These are phyloP conservation scores for Penaeus japonicus DNA, from an alignment of 1,140 invertebrate species.

Conservation along the genomic window DNA sequence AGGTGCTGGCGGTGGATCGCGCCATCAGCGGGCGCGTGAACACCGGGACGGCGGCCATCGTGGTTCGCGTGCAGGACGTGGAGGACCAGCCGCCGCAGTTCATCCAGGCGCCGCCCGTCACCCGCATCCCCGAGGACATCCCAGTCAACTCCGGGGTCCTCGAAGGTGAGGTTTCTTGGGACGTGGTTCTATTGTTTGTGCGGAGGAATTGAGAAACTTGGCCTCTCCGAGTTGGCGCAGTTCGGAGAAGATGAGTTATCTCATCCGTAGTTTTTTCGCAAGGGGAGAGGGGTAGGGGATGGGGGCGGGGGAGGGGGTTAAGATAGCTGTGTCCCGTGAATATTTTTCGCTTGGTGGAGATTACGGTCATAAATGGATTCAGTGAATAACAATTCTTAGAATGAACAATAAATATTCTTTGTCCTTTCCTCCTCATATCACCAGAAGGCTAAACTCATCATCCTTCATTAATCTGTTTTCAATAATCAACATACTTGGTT, in stretches of 20 bases:
- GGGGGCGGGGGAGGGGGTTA: no score
- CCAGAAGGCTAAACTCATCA: background rate
- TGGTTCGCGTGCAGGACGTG: slow-evolving; percentile 86
- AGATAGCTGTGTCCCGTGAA: no score
- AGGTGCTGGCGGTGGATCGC: slow-evolving; percentile 83
- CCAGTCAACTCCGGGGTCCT: slow-evolving; percentile 80
- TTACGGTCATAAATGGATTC: no score
- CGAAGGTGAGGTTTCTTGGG: slow-evolving; percentile 70
- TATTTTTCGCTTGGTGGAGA: background rate
- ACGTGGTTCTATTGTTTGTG: background rate
- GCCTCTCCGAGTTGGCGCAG: no score
- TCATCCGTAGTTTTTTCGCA: no score
- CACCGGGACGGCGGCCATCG: slow-evolving; percentile 85
- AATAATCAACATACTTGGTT: background rate
- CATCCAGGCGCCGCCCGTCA: slow-evolving; percentile 83
- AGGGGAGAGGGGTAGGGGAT: no score
- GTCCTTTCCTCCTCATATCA: background rate
- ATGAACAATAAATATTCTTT: background rate
- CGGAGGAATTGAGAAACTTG: no score
- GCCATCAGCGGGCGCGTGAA: slow-evolving; percentile 82
- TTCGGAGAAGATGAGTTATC: no score
- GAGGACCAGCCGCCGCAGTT: slow-evolving; percentile 93
- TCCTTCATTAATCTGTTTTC: background rate
- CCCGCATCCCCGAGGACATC: slow-evolving; percentile 85
- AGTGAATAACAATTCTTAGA: no score